Conservation (phyloP, 2,888 invertebrate species). For the Tenthredo scrophulariae region DNA sequence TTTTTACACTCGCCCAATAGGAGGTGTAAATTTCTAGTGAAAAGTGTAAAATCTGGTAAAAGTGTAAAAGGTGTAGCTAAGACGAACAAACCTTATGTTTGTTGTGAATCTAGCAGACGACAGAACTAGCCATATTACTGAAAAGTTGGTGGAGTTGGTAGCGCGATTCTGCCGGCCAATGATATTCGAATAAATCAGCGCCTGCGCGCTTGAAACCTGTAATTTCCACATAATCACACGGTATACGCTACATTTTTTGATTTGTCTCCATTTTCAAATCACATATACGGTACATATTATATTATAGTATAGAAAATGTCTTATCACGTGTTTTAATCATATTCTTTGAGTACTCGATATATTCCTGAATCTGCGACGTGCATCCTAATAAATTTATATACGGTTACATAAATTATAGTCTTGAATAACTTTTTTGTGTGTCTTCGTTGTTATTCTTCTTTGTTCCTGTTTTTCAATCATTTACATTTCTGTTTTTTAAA, state of each 20-base stretch:
- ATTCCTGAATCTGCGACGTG: not conserved
- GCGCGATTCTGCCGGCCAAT: too few species aligned
- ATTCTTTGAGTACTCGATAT: not conserved
- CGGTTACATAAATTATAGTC: not conserved
- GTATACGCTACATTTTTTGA: not conserved
- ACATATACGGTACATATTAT: not conserved
- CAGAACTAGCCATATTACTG: too few species aligned
- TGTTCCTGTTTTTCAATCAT: not conserved
- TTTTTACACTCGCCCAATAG: too few species aligned
- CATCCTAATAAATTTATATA: not conserved
- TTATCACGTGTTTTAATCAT: not conserved
- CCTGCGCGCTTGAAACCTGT: too few species aligned
- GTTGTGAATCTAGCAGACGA: too few species aligned
- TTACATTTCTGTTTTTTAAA: constrained; percentile 33
- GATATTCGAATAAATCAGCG: too few species aligned
- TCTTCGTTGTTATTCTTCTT: not conserved
- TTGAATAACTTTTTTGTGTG: not conserved
- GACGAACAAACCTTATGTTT: too few species aligned
- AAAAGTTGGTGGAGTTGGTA: too few species aligned
- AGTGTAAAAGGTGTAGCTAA: too few species aligned
- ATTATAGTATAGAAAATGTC: not conserved
- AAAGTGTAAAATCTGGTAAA: too few species aligned
- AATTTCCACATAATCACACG: too few species aligned
- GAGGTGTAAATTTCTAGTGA: too few species aligned
- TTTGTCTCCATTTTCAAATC: not conserved